Evolutionary conservation across 1,140 invertebrate genomes (phyloP).

Genomic region (Lethocerus indicus): DNA sequence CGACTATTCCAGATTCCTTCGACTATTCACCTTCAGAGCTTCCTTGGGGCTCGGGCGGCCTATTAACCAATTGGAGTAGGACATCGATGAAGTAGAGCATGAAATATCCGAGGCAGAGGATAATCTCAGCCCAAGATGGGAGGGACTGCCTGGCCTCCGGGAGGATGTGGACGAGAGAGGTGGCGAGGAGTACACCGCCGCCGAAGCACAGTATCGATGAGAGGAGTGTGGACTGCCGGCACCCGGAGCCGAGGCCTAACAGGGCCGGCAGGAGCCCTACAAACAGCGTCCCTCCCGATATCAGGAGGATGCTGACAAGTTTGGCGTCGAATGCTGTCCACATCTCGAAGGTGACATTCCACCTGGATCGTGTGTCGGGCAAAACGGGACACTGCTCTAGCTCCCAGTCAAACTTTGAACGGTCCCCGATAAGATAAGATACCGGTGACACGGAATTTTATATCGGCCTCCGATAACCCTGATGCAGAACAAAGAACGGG

Average conservation of each 20-base stretch:
- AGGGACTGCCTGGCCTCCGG: constrained; percentile 43
- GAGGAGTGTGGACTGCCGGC: constrained; percentile 6
- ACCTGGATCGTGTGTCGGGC: too few species aligned
- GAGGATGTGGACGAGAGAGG: constrained; percentile 75
- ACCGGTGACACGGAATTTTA: too few species aligned
- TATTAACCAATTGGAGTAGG: constrained; percentile 23
- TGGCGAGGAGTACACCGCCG: constrained; percentile 78
- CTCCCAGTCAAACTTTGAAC: too few species aligned
- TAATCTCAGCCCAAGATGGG: constrained; percentile 24
- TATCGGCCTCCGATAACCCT: too few species aligned
- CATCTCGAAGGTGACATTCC: background rate
- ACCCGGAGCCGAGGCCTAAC: constrained; percentile 7
- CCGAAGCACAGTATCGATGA: constrained; percentile 57
- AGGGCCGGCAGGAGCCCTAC: constrained; percentile 5
- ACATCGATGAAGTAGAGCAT: constrained; percentile 36
- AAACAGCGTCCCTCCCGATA: constrained; percentile 2
- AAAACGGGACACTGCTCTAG: too few species aligned
- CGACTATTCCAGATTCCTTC: too few species aligned
- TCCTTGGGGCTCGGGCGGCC: background rate
- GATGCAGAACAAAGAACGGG: too few species aligned
- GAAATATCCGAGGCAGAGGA: constrained; percentile 36
- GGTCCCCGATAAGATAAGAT: too few species aligned
- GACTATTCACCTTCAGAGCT: background rate
- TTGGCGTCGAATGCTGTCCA: constrained; percentile 1
- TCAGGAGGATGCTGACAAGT: constrained; percentile 1